phyloP scores from a whole-genome alignment of 2,888 invertebrate genomes.

The Melinaea menophilus region DNA sequence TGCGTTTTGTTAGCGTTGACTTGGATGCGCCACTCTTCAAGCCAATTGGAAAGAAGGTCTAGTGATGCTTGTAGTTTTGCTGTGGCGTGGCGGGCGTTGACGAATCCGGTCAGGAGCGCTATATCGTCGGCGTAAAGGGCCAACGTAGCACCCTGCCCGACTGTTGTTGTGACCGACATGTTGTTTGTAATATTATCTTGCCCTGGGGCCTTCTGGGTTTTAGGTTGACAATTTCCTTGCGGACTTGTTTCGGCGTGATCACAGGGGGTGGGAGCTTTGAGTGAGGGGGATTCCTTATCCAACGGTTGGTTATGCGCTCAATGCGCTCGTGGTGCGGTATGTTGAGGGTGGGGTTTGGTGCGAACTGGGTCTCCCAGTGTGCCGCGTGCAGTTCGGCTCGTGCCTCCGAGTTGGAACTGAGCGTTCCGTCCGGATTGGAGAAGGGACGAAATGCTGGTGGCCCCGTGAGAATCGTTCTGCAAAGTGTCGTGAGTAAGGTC shows the following conservation, averaged over 20 bases:
- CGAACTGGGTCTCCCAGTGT: not conserved
- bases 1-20: constrained; percentile 17
- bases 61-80: constrained; percentile 16
- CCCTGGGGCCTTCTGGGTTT: constrained; percentile 24
- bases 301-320: not conserved
- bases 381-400: not conserved
- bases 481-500: not conserved
- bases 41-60: constrained; percentile 21
- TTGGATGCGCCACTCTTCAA: constrained; percentile 18
- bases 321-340: not conserved
- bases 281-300: not conserved
- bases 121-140: constrained; percentile 28
- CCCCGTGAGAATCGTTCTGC: not conserved
- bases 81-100: constrained; percentile 14
- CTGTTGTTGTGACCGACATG: too few relatives aligned
- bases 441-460: not conserved
- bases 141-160: constrained; percentile 11
- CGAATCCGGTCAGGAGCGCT: constrained; percentile 18
- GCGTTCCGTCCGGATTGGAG: not conserved
- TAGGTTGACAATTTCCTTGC: not conserved
- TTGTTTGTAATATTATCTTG: constrained; percentile 23
- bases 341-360: not conserved
- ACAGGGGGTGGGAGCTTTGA: not conserved
- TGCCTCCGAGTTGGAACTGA: not conserved
- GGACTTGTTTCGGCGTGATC: not conserved